phyloP scores from a whole-genome alignment of 2,797 vertebrate species.

The Neosalanx taihuensis region DNA sequence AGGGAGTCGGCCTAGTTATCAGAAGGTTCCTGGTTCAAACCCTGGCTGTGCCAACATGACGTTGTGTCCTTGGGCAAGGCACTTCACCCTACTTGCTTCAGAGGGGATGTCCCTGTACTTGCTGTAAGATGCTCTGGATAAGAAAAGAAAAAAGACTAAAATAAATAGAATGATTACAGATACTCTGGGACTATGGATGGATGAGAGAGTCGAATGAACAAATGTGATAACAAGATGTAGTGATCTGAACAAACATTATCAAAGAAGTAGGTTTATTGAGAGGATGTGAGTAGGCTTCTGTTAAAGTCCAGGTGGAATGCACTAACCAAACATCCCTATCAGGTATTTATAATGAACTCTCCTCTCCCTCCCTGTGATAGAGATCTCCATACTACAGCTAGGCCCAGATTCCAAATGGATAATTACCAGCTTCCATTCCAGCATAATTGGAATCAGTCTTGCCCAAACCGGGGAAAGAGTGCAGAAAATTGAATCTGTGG shows the following conservation, averaged over 20 bases:
- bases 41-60: too few relatives aligned
- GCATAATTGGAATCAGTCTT: constrained; percentile 69
- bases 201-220: neutral
- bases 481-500: constrained; percentile 72
- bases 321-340: constrained; percentile 54
- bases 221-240: neutral
- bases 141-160: too few relatives aligned
- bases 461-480: constrained; percentile 60
- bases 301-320: neutral
- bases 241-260: constrained; percentile 41
- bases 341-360: constrained; percentile 19
- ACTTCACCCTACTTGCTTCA: too few relatives aligned
- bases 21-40: too few relatives aligned
- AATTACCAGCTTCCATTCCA: constrained; percentile 69
- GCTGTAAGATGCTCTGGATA: too few relatives aligned
- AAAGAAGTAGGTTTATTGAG: too few relatives aligned
- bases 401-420: constrained; percentile 65
- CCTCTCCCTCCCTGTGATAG: constrained; percentile 36
- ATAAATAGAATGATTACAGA: neutral
- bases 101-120: too few relatives aligned
- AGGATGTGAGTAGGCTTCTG: too few relatives aligned
- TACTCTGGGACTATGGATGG: too few relatives aligned
- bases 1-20: too few relatives aligned
- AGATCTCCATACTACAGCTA: constrained; percentile 53
- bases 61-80: too few relatives aligned